A percentile compares a stretch with the other conserved stretches of the same genome.
Conservation (phyloP, 1,140 invertebrate species). For the Drosophila murphyi region DNA sequence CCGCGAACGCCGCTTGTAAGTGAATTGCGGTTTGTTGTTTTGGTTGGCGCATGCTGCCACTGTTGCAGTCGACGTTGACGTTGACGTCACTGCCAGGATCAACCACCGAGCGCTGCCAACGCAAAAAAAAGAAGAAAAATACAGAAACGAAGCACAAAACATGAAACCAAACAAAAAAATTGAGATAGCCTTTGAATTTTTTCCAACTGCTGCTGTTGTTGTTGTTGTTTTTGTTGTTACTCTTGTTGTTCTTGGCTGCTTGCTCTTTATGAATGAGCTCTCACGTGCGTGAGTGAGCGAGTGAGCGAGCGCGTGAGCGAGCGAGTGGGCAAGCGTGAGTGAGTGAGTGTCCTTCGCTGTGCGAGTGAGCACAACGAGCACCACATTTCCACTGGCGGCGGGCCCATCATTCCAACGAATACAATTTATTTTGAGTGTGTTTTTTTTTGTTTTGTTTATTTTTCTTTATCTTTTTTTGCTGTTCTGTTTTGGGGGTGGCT, state of each 20-base stretch:
- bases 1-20: slow-evolving; percentile 67
- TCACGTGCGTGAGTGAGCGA: slow-evolving; percentile 13
- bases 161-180: slow-evolving; percentile 15
- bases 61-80: slow-evolving; percentile 18
- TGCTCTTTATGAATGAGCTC: slow-evolving; percentile 47
- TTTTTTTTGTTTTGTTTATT: slow-evolving; percentile 19
- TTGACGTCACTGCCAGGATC: slow-evolving; percentile 45
- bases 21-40: slow-evolving; percentile 84
- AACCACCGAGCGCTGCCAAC: slow-evolving; percentile 41
- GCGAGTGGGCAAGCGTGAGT: slow-evolving; percentile 13
- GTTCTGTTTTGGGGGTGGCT: slow-evolving; percentile 33
- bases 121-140: slow-evolving; percentile 19
- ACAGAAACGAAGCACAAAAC: slow-evolving; percentile 1
- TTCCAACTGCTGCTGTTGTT: background rate
- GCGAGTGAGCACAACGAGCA: slow-evolving; percentile 35
- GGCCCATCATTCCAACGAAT: slow-evolving; percentile 28
- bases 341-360: slow-evolving; percentile 19
- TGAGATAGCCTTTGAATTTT: slow-evolving; percentile 26
- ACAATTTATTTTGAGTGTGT: slow-evolving; percentile 43
- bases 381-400: slow-evolving; percentile 45
- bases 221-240: background rate
- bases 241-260: slow-evolving; percentile 10
- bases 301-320: slow-evolving; percentile 11
- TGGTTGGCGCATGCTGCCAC: slow-evolving; percentile 67
- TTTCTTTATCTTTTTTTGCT: slow-evolving; percentile 23